Base-by-base conservation (phyloP, 2,113 vertebrate genomes). In the Apaloderma vittatum region DNA sequence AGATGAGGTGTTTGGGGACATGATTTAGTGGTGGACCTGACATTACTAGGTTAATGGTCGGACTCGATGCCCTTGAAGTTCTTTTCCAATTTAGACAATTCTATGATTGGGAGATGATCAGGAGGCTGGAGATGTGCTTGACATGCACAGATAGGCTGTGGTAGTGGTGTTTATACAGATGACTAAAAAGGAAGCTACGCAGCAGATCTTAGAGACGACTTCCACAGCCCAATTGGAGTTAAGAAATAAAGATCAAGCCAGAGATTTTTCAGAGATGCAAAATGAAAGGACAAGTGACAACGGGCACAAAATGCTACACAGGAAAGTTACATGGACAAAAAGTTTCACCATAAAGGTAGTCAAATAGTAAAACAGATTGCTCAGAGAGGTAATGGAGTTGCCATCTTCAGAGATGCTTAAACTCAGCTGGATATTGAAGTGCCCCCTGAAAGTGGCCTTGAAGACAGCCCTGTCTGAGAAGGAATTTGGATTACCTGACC, bases 71-170 rank as follows among this genome's bases (percentile, higher is more conserved):
- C 40, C 40, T 40, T 40, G 12, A 40, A 40, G 40, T 40, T 40
- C 40, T 40, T 40, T 40, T 40, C 40, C 40, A 40, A 40, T 12
- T 4, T 40, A 40, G 40, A 40, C 12, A 12, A 40, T 40, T 40
- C 11, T 12, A 40, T 11, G 40, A 40, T 40, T 40, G 40, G 11
- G 55, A 65, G 40, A 59, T 22, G 12, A 29, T 70, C 46, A 54
- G 19, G 21, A 16, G 12, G 5, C 3, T 22, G 20, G n/a, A 63
- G 48, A 17, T 1, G 0, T 13, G 12, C 6, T 8, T 24, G 34
- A 48, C 22, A 55, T 40, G 16, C 1, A 29, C 11, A 26, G 5
- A n/a, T 4, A 55, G 23, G 4, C 9, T 72, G 67, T 20, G 5
- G 5, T 2, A 62, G 5, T 18, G 9, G 15, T 15, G 2, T 36